A percentile compares a stretch with the other conserved stretches of the same genome.
These are phyloP conservation scores for Antitype chi DNA, from an alignment of 2,888 invertebrate species.

Conservation along the genomic window DNA sequence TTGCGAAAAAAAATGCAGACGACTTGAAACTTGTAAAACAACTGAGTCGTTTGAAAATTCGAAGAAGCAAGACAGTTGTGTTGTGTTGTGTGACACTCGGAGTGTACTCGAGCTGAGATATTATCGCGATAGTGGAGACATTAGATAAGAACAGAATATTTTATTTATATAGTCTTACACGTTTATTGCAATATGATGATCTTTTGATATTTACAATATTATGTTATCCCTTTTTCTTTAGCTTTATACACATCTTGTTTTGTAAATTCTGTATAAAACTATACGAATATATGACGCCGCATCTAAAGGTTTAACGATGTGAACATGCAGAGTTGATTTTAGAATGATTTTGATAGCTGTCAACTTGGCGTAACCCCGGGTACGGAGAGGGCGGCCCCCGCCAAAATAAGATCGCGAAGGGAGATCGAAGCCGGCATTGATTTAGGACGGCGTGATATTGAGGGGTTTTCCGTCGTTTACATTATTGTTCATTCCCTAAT, in stretches of 20 bases:
- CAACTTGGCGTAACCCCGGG: too few species aligned
- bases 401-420: too few species aligned
- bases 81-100: slow-evolving; percentile 4
- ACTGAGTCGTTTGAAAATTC: neutral
- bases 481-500: too few species aligned
- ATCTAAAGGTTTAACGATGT: too few species aligned
- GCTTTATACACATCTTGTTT: neutral
- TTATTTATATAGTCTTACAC: neutral
- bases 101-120: slow-evolving; percentile 26
- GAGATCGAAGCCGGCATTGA: too few species aligned
- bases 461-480: too few species aligned
- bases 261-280: neutral
- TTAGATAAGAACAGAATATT: slow-evolving; percentile 7
- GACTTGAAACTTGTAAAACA: neutral
- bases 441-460: too few species aligned
- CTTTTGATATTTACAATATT: neutral
- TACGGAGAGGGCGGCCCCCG: too few species aligned
- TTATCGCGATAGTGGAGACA: slow-evolving; percentile 4
- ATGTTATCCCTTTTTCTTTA: neutral
- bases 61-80: neutral
- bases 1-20: slow-evolving; percentile 8
- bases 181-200: slow-evolving; percentile 6
- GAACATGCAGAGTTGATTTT: too few species aligned
- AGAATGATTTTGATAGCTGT: too few species aligned
- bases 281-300: neutral